Evolutionary conservation across 1,140 invertebrate species (phyloP), one percentile per base, ranked within the genome.

Genomic region (Magallana ariakensis): DNA sequence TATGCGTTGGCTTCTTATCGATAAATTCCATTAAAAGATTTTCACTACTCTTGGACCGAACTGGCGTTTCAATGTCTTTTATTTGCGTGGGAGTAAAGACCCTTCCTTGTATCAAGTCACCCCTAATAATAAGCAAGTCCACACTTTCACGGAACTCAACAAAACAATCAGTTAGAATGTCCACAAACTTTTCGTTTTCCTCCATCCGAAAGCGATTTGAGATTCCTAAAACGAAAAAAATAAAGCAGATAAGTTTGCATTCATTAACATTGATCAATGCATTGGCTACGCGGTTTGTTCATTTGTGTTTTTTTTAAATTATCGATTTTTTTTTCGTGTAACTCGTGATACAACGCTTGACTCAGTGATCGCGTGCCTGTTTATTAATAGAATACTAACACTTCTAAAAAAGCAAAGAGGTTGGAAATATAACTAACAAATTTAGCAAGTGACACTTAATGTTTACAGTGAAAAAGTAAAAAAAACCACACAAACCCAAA

Each of bases 21-120:
- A 54, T 80, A 11, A 82, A n/a, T 54, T 82, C 46, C 3, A 55
- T 19, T 9, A 82, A 19, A 56, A 82, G 46, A 82, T 82, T 56
- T 56, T 82, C 80, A 55, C 46, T 19, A 16, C 46, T 19, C 19
- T 82, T 33, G n/a, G 80, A 8, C 1, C 19, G 46, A 56, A 55
- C 53, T 10, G 6, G 11, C 0, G 5, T 9, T 5, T n/a, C 0
- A 5, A 82, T 82, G 11, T 82, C n/a, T n/a, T 19, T 13, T 16
- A 55, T n/a, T 0, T 55, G n/a, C 16, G 53, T 22, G 5, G 16
- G n/a, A 19, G 80, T 55, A n/a, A 82, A 54, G 9, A 82, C 3
- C 22, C 80, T 56, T 4, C 16, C 16, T 19, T 82, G 46, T 8
- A 55, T 4, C 3, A 82, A 26, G 9, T 82, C 54, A 10, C 53